Evolutionary conservation across 1,140 invertebrate species (phyloP).

Genomic region (Leucophenga varia): DNA sequence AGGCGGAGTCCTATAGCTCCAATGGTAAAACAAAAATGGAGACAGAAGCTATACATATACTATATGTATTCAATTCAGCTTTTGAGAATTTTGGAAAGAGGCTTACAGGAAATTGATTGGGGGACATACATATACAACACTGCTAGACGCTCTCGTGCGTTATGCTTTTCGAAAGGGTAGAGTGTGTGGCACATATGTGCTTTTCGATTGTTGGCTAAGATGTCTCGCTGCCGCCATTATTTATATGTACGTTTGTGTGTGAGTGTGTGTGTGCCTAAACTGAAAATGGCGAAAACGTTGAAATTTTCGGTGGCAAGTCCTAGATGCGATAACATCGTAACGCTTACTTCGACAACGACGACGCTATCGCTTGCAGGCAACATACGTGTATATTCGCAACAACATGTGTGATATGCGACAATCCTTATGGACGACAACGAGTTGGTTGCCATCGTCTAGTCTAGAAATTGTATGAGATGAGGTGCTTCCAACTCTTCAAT

Average conservation of each 20-base stretch:
- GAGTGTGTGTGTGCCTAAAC: slow-evolving; percentile 12
- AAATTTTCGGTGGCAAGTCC: neutral
- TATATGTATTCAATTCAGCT: neutral
- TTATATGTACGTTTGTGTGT: neutral
- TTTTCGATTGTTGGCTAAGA: slow-evolving; percentile 45
- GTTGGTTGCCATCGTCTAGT: slow-evolving; percentile 13
- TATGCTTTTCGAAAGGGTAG: no score
- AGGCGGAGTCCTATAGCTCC: slow-evolving; percentile 35
- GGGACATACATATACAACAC: slow-evolving; percentile 3
- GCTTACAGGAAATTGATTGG: slow-evolving; percentile 39
- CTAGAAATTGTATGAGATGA: no score
- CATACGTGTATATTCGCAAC: slow-evolving; percentile 55
- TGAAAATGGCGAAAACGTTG: slow-evolving; percentile 6
- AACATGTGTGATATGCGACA: slow-evolving; percentile 56
- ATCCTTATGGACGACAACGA: slow-evolving; percentile 47
- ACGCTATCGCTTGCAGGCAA: slow-evolving; percentile 55
- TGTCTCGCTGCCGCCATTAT: neutral
- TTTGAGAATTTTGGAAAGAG: neutral
- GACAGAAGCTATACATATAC: slow-evolving; percentile 18
- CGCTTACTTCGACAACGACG: slow-evolving; percentile 17
- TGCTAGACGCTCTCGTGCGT: no score
- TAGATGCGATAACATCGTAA: slow-evolving; percentile 18
- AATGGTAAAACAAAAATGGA: slow-evolving; percentile 52
- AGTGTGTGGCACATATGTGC: slow-evolving; percentile 42
- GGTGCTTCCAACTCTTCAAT: neutral